Conservation (phyloP, 2,113 vertebrate species). For the crab-eating macaque (Macaca fascicularis) region T2T-MFA8v1.1 NC_088377.1:52302501-52303000, state of each 20-base stretch:
- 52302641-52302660: not conserved
- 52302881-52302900: not conserved
- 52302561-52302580: not conserved
- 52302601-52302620: not conserved
- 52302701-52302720: not conserved
- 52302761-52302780: not conserved
- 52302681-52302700: not conserved
- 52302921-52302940: not conserved
- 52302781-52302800: not conserved
- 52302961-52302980: not conserved
- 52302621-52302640: not conserved
- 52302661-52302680: not conserved
- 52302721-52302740: not conserved
- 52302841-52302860: not conserved
- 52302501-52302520: not conserved
- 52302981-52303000: not conserved
- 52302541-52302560: not conserved
- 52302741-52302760: not conserved
- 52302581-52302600: not conserved
- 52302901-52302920: not conserved
- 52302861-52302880: not conserved
- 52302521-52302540: not conserved
- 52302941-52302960: not conserved
- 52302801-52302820: not conserved
- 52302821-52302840: not conserved